Evolutionary conservation across 2,797 vertebrate species (phyloP).

Genomic region (Brotula barbata): DNA sequence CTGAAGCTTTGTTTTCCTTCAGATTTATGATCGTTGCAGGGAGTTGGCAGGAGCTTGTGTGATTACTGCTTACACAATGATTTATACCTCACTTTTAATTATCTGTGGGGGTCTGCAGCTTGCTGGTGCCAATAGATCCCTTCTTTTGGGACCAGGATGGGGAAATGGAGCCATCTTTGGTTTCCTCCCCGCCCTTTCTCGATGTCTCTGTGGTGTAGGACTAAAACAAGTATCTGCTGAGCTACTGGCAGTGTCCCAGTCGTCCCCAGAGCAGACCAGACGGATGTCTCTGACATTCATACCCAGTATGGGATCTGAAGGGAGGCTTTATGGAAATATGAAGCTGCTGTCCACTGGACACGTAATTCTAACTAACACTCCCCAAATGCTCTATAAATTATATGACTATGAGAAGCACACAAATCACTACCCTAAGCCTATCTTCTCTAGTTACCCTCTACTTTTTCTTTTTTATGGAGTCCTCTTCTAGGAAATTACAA

Average conservation of each 20-base stretch:
- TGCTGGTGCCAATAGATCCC: slow-evolving; percentile 65
- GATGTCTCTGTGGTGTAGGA: slow-evolving; percentile 37
- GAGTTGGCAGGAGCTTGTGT: slow-evolving; percentile 75
- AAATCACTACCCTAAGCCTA: slow-evolving; percentile 48
- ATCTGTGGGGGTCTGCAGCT: slow-evolving; percentile 75
- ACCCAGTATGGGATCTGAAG: slow-evolving; percentile 60
- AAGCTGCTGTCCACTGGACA: slow-evolving; percentile 63
- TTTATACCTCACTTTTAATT: slow-evolving; percentile 85
- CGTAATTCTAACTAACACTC: slow-evolving; percentile 65
- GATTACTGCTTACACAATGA: slow-evolving; percentile 81
- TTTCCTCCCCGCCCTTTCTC: slow-evolving; percentile 46
- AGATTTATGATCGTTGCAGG: slow-evolving; percentile 78
- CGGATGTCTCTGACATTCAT: slow-evolving; percentile 68
- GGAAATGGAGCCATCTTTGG: slow-evolving; percentile 37
- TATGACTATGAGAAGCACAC: slow-evolving; percentile 47
- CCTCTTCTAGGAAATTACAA: slow-evolving; percentile 57
- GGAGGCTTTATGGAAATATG: slow-evolving; percentile 66
- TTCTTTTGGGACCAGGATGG: slow-evolving; percentile 59
- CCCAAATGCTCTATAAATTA: slow-evolving; percentile 56
- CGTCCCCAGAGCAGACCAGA: slow-evolving; percentile 61
- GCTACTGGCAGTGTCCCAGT: slow-evolving; percentile 45
- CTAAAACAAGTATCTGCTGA: slow-evolving; percentile 33
- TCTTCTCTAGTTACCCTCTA: slow-evolving; percentile 44
- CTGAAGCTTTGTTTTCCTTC: slow-evolving; percentile 74
- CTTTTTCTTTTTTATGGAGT: slow-evolving; percentile 51